Base-by-base conservation (phyloP, 2,797 vertebrate species). In the Tarsius wallacei region DNA sequence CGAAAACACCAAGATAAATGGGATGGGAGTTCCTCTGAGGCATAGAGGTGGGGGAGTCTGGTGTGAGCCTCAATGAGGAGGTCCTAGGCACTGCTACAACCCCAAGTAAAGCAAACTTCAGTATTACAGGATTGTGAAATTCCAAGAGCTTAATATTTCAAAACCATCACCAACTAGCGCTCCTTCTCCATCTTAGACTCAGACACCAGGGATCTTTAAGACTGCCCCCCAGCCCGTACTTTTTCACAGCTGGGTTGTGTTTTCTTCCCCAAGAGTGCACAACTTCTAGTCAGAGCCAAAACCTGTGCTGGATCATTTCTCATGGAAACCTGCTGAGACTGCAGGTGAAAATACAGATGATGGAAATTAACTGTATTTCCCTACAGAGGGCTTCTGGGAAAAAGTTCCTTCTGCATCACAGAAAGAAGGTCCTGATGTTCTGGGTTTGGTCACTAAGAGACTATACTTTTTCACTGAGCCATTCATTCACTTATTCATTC, bases 91-190 rank as follows among this genome's bases (percentile, higher is more conserved):
- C 42, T 74, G 42, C 55, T 26, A 55, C 17, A 63, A 53, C 17
- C 10, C 14, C 36, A 63, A 26, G 42, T 28, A 55, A 93, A 81
- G 74, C 22, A 93, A 88, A 78, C 64, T 59, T 82, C 51, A 83
- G 61, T 82, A 19, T 55, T 13, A 24, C 4, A 36, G 14, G n/a
- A 47, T 1, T 64, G 4, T 74, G 81, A 87, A 61, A 53, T 51
- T 26, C 68, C 17, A 87, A 77, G 78, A 97, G 16, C 2, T 66
- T 87, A 73, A 51, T 33, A 81, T 70, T 95, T 96, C 76, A 91
- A 87, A 93, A 57, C 59, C 7, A 49, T 83, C 51, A 68, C 61
- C 59, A 93, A 53, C 49, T 63, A 91, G 59, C 19, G 14, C 8
- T 94, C 36, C 49, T 90, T 90, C n/a, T 77, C 33, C n/a, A 70